Conservation (phyloP, 2,113 vertebrate genomes). For the Pyrgilauda ruficollis region DNA sequence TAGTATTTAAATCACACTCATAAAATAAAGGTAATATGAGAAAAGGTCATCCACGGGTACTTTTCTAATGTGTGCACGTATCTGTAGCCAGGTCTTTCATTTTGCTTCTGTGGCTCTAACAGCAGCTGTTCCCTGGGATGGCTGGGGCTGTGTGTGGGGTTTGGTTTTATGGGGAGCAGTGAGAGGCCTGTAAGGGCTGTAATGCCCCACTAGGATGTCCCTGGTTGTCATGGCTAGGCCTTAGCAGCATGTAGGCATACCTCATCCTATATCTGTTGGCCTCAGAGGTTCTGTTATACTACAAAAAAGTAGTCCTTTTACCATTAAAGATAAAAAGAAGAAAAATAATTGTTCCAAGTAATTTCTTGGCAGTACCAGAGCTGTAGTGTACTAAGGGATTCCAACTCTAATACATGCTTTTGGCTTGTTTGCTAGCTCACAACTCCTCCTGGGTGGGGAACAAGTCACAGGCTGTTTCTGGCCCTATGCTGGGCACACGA, state of each 20-base stretch:
- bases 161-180: not conserved
- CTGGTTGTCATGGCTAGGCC: not conserved
- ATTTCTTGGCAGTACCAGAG: not conserved
- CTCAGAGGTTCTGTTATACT: not conserved
- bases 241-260: fast-evolving
- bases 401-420: not conserved
- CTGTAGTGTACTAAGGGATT: not conserved
- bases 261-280: not conserved
- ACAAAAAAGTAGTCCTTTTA: not conserved
- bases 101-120: not conserved
- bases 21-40: not conserved
- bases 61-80: not conserved
- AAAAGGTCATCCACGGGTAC: not conserved
- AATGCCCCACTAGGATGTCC: fast-evolving
- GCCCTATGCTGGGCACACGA: fast-evolving
- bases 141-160: not conserved
- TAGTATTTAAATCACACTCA: conserved; percentile 15
- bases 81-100: not conserved
- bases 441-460: not conserved
- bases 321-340: not conserved
- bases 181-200: not conserved
- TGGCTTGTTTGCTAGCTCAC: not conserved
- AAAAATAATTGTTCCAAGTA: not conserved
- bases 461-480: not conserved
- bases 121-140: not conserved